Percentiles rank a stretch among this genome's conserved stretches.
Evolutionary conservation across 35 echinoderm and acorn worm genomes (phyloP).

Genomic region (Anneissia japonica): DNA sequence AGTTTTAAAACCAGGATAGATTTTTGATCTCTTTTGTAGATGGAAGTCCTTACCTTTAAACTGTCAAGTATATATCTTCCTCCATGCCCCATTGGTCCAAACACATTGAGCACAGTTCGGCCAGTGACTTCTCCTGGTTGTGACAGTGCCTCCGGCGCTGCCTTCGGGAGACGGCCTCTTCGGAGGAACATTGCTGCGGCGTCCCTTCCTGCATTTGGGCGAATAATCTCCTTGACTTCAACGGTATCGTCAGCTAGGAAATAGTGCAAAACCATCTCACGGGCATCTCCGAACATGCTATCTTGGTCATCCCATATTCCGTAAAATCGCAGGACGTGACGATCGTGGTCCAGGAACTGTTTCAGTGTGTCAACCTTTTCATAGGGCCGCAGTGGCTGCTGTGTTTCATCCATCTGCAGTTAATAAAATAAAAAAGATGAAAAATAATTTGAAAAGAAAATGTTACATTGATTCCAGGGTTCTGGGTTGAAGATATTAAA

Average conservation of each 20-base stretch:
- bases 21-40: neutral
- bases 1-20: too few species aligned
- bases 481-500: too few species aligned
- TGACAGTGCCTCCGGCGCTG: constrained; percentile 59
- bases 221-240: constrained; percentile 89
- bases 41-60: constrained; percentile 61
- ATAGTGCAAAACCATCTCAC: constrained; percentile 96
- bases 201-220: constrained; percentile 81
- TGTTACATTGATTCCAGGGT: too few species aligned
- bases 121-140: constrained; percentile 92
- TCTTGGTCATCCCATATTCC: constrained; percentile 92
- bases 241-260: constrained; percentile 95
- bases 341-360: constrained; percentile 96
- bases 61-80: constrained; percentile 94
- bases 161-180: constrained; percentile 63
- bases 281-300: constrained; percentile 94
- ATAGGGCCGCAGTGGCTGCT: constrained; percentile 86
- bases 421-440: too few species aligned
- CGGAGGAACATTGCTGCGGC: constrained; percentile 88
- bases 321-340: constrained; percentile 88
- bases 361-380: constrained; percentile 99
- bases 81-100: constrained; percentile 93
- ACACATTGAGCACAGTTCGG: constrained; percentile 91
- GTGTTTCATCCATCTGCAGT: constrained; percentile 84
- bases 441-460: too few species aligned